Evolutionary conservation across 2,797 vertebrate species (phyloP).

Genomic region (Pelobates cultripes): DNA sequence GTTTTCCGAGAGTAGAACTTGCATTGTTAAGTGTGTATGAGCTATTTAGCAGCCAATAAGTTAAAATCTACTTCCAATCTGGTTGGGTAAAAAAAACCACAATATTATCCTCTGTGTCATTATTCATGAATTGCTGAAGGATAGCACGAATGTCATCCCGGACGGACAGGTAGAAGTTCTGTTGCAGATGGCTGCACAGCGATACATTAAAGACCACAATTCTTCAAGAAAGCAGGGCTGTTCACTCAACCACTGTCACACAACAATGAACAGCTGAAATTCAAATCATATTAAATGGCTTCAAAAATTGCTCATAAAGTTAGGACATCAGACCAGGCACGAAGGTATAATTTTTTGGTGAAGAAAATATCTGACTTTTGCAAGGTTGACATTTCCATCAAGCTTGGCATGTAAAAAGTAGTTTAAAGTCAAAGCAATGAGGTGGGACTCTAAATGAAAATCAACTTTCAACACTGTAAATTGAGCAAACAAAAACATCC

Average conservation of each 20-base stretch:
- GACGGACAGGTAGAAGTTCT: slow-evolving; percentile 60
- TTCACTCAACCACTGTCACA: slow-evolving; percentile 56
- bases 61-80: slow-evolving; percentile 4
- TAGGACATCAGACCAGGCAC: slow-evolving; percentile 53
- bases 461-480: slow-evolving; percentile 53
- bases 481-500: slow-evolving; percentile 41
- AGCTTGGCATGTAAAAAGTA: slow-evolving; percentile 45
- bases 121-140: slow-evolving; percentile 46
- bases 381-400: slow-evolving; percentile 57
- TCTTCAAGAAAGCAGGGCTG: slow-evolving; percentile 49
- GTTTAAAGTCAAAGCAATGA: slow-evolving; percentile 42
- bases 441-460: slow-evolving; percentile 40
- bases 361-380: slow-evolving; percentile 45
- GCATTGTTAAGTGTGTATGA: background rate
- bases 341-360: slow-evolving; percentile 38
- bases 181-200: slow-evolving; percentile 59
- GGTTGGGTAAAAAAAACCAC: slow-evolving; percentile 19
- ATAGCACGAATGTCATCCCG: slow-evolving; percentile 41
- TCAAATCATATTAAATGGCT: slow-evolving; percentile 59
- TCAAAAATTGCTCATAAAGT: slow-evolving; percentile 53
- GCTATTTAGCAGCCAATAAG: slow-evolving; percentile 10
- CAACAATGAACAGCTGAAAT: slow-evolving; percentile 57
- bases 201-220: slow-evolving; percentile 54
- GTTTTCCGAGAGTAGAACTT: background rate
- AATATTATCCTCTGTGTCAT: slow-evolving; percentile 36